Conservation (phyloP, 2,113 vertebrate genomes). For the Heliornis fulica region DNA sequence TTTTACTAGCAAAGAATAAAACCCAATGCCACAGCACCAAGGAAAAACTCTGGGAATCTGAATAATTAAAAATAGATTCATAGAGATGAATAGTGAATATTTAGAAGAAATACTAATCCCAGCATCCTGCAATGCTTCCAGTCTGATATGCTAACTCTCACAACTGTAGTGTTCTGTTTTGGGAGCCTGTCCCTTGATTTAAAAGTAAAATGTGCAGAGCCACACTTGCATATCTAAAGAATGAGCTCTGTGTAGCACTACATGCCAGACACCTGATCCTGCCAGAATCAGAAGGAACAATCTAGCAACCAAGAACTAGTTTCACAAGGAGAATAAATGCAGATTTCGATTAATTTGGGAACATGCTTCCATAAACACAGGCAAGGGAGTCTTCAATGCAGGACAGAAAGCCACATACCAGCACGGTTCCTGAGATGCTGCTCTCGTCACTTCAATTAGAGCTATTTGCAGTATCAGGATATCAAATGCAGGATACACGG, state of each 20-base stretch:
- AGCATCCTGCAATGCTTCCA: background rate
- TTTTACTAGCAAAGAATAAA: background rate
- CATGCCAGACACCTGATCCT: background rate
- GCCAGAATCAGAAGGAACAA: conserved; percentile 2
- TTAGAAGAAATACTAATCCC: background rate
- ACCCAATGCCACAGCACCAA: background rate
- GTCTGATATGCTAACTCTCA: background rate
- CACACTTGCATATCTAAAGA: background rate
- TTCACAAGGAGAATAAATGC: background rate
- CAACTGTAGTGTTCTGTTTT: background rate
- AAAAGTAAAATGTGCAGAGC: background rate
- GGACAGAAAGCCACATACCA: background rate
- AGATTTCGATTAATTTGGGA: background rate
- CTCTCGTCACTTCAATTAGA: background rate
- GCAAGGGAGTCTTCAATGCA: accelerated
- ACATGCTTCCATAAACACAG: accelerated
- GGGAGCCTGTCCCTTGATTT: background rate
- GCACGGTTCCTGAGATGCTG: background rate
- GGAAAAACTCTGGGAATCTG: background rate
- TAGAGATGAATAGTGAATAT: background rate
- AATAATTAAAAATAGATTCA: background rate
- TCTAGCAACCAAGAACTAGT: background rate
- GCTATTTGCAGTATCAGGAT: background rate
- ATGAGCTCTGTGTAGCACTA: background rate
- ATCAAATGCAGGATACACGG: background rate